Percentiles rank a stretch among this genome's conserved stretches.
phyloP scores from a whole-genome alignment of 1,140 invertebrate genomes.

The Oryctes rhinoceros region DNA sequence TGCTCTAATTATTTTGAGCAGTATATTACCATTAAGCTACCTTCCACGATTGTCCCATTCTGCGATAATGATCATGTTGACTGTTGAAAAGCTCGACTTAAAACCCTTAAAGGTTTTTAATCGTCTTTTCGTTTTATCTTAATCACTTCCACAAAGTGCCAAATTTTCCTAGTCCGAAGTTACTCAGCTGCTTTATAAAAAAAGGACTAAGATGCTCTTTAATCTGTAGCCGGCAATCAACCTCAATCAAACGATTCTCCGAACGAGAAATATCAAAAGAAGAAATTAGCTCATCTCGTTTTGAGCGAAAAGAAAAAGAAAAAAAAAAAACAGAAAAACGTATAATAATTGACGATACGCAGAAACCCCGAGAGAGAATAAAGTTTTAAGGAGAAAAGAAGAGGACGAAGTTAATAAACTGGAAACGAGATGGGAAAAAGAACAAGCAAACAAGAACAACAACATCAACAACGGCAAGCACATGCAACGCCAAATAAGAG shows the following conservation, averaged over 20 bases:
- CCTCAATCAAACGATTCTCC: not conserved
- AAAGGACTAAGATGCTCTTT: not conserved
- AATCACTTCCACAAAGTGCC: not conserved
- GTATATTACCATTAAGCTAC: too few species aligned
- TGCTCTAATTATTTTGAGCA: too few species aligned
- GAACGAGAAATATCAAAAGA: conserved; percentile 25
- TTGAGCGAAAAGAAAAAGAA: not conserved
- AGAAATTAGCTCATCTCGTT: conserved; percentile 27
- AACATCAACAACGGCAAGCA: conserved; percentile 42
- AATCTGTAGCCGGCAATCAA: conserved; percentile 3
- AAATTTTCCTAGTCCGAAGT: not conserved
- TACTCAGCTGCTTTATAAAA: not conserved
- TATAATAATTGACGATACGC: not conserved
- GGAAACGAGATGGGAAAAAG: not conserved
- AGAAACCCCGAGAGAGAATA: not conserved
- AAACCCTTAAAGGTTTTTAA: too few species aligned
- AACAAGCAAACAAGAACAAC: conserved; percentile 39
- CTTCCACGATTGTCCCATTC: too few species aligned
- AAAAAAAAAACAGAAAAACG: not conserved
- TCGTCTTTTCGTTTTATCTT: not conserved
- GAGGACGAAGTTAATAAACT: conserved; percentile 7
- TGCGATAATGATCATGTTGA: too few species aligned
- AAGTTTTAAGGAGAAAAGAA: not conserved
- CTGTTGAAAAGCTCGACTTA: too few species aligned
- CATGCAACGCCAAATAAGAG: conserved; percentile 25